These are phyloP conservation scores for Syngnathus floridae DNA, from an alignment of 2,113 vertebrate genomes.

Conservation along the genomic window DNA sequence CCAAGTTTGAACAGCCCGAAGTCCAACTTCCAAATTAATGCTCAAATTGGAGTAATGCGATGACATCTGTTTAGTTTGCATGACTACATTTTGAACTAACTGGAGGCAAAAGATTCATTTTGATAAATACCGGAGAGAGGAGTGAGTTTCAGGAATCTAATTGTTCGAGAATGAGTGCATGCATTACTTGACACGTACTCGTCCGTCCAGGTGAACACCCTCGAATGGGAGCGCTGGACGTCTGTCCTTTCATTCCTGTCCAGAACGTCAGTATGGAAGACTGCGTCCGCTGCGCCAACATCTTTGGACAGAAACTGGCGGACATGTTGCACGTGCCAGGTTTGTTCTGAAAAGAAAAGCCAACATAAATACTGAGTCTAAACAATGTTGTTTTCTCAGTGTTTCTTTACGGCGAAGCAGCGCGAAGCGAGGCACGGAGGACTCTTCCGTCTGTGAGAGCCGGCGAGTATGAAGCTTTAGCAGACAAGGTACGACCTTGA, in stretches of 20 bases:
- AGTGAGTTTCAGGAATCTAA: neutral
- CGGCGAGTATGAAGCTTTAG: conserved; percentile 88
- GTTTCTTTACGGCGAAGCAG: conserved; percentile 86
- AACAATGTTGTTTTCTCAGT: conserved; percentile 66
- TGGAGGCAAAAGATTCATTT: neutral
- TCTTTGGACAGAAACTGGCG: conserved; percentile 76
- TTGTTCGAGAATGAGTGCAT: neutral
- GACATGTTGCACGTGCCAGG: conserved; percentile 81
- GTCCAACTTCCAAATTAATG: too few relatives aligned
- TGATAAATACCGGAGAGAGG: neutral
- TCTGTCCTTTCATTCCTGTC: conserved; percentile 93
- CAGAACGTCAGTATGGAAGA: conserved; percentile 83
- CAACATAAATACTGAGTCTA: neutral
- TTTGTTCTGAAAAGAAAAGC: conserved; percentile 31
- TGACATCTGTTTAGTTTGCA: neutral
- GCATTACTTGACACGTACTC: neutral
- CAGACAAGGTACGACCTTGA: conserved; percentile 75
- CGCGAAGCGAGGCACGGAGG: conserved; percentile 63
- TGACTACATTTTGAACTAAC: neutral
- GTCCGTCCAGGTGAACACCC: conserved; percentile 83
- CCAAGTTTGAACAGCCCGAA: too few relatives aligned
- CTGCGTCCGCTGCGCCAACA: conserved; percentile 77
- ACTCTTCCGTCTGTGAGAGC: conserved; percentile 78
- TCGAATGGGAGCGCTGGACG: conserved; percentile 85
- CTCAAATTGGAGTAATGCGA: too few relatives aligned